A percentile compares a stretch with the other conserved stretches of the same genome.
phyloP scores from a whole-genome alignment of 2,888 invertebrate genomes.

The Horisme vitalbata region DNA sequence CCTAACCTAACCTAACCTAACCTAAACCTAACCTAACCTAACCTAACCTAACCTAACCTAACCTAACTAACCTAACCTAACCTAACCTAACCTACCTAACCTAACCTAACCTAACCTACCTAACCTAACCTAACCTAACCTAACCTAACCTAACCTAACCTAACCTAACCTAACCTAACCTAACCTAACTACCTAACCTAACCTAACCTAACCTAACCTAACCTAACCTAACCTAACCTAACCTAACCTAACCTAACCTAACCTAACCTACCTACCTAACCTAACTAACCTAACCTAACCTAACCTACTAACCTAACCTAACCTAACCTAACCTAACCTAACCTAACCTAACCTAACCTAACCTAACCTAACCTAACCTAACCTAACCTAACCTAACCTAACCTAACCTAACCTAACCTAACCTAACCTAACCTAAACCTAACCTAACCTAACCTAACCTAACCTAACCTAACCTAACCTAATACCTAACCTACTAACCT shows the following conservation, averaged over 20 bases:
- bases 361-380: constrained; percentile 33
- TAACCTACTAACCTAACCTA: constrained; percentile 21
- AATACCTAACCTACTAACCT: constrained; percentile 30
- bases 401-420: constrained; percentile 33
- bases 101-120: constrained; percentile 21
- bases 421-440: constrained; percentile 33
- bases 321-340: constrained; percentile 25
- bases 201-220: constrained; percentile 24
- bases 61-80: constrained; percentile 23
- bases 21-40: constrained; percentile 24
- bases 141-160: constrained; percentile 24
- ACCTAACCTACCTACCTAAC: constrained; percentile 24
- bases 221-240: constrained; percentile 24
- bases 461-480: constrained; percentile 33
- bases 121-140: constrained; percentile 24
- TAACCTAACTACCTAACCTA: constrained; percentile 22
- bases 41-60: constrained; percentile 22
- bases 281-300: constrained; percentile 24
- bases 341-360: constrained; percentile 31
- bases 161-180: constrained; percentile 24
- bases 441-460: constrained; percentile 30
- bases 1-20: constrained; percentile 24
- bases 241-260: constrained; percentile 24
- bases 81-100: constrained; percentile 23
- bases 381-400: constrained; percentile 31